Evolutionary conservation across 2,113 vertebrate species (phyloP), one percentile per base, ranked within the genome.

Genomic region (Polyodon spathula): DNA sequence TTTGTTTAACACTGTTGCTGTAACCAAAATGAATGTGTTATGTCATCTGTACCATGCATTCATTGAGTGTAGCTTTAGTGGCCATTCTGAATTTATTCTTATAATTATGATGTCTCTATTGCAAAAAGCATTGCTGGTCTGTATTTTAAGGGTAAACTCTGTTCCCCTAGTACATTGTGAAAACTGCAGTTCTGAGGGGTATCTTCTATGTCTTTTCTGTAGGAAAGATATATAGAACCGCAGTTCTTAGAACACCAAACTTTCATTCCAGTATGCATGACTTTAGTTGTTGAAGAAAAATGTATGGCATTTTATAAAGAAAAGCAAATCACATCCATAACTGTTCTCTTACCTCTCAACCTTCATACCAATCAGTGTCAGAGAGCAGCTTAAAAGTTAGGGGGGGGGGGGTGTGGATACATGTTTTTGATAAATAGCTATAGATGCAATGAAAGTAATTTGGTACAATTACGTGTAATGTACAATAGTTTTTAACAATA

Each of bases 1-100:
- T 50, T 55, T n/a, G n/a, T 55, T n/a, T 55, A 55, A 37, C 53
- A 55, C 53, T 37, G 53, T 55, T 53, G 51, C 51, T 55, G 16
- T 55, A 55, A 55, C 53, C 53, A 55, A 55, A 55, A 27, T 55
- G 5, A 37, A 55, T 55, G 15, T 55, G 15, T 55, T 37, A 38
- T 37, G 15, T 50, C 3, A 50, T 14, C 14, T 50, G 48, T 50
- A 12, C 37, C 8, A 9, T 27, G 16, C 4, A 53, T 53, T 53
- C 11, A 53, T 53, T 53, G 51, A 53, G 51, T n/a, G 51, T 53
- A 7, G 15, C 15, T 53, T 53, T 53, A 46, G 11, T 53, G 51
- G 15, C 14, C 51, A 53, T 53, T 17, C 51, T 16, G 15, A 53
- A 53, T 7, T 53, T 15, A 53, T 44, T 44, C 42, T 7, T 44